These are phyloP conservation scores for Otolemur crassicaudatus DNA, from an alignment of 2,797 vertebrate genomes.

Conservation along the genomic window DNA sequence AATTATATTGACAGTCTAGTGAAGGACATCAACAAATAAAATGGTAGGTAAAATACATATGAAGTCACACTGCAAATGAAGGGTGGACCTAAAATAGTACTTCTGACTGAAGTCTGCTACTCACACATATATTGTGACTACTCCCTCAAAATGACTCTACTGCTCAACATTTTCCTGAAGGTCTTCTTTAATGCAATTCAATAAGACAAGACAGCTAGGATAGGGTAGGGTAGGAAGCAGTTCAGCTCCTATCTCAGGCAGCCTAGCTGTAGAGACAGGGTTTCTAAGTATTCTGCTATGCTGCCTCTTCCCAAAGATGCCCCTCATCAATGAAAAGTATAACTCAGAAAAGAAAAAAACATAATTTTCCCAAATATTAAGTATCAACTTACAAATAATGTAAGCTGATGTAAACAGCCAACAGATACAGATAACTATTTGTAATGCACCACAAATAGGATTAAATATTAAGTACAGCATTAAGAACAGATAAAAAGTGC, in stretches of 20 bases:
- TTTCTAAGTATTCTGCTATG: not conserved
- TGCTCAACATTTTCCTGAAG: not conserved
- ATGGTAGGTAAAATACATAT: not conserved
- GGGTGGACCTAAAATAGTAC: not conserved
- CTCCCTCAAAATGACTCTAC: not conserved
- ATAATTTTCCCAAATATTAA: not conserved
- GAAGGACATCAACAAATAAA: not conserved
- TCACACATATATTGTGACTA: not conserved
- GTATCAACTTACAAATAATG: not conserved
- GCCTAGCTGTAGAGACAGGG: not conserved
- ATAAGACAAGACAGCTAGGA: not conserved
- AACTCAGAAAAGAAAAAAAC: not conserved
- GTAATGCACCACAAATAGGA: not conserved
- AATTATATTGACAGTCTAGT: not conserved
- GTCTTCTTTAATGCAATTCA: not conserved
- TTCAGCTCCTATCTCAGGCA: not conserved
- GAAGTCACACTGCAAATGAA: not conserved
- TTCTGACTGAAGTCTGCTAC: not conserved
- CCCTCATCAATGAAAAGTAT: constrained; percentile 21
- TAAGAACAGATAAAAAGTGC: not conserved
- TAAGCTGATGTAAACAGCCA: not conserved
- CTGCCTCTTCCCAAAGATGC: not conserved
- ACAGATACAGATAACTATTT: not conserved
- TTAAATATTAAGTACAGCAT: not conserved
- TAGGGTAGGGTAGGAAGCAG: not conserved